Conservation (phyloP, 2,113 vertebrate species). For the Catharus fuscescens region DNA sequence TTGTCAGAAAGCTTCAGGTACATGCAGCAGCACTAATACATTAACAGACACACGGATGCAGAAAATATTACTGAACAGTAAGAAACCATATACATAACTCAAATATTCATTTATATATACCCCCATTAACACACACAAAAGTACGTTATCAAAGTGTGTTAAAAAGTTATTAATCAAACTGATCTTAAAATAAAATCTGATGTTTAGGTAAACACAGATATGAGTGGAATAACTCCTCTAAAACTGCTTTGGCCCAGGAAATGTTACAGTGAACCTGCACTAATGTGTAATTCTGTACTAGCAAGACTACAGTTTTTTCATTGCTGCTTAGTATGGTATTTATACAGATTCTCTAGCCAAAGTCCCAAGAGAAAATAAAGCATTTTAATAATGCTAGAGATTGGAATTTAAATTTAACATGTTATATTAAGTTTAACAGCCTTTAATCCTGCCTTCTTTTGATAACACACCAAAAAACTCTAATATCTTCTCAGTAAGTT, state of each 20-base stretch:
- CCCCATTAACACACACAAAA: accelerated
- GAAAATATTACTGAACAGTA: not conserved
- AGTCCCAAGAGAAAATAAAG: accelerated
- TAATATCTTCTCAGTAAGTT: not conserved
- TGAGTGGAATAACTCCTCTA: not conserved
- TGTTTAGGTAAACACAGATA: not conserved
- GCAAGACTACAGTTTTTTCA: not conserved
- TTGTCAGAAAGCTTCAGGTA: not conserved
- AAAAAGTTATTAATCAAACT: not conserved
- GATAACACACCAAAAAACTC: not conserved
- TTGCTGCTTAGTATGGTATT: not conserved
- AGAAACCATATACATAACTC: not conserved
- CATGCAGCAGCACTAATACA: accelerated
- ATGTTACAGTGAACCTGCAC: not conserved
- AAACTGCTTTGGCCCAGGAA: not conserved
- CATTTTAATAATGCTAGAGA: not conserved
- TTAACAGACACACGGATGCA: not conserved
- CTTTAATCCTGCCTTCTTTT: not conserved
- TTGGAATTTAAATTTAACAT: not conserved
- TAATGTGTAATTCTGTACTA: not conserved
- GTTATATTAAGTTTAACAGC: not conserved
- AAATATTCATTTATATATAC: not conserved
- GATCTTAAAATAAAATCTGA: not conserved
- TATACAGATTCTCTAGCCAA: not conserved
- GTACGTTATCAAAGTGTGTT: not conserved